These are phyloP conservation scores for Aythya baeri DNA, from an alignment of 2,113 vertebrate genomes.

Conservation along the genomic window DNA sequence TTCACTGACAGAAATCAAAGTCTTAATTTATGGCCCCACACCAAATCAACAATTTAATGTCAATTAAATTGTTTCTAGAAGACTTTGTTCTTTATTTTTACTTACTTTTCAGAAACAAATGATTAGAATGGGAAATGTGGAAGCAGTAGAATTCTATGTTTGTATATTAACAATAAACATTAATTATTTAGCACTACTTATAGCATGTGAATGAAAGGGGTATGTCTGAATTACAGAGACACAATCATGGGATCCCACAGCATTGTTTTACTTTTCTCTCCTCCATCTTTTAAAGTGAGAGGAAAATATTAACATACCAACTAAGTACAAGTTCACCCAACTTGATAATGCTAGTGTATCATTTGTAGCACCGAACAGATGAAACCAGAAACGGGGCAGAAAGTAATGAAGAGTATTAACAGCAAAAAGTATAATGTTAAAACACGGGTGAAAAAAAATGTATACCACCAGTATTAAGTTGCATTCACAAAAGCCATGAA, in stretches of 20 bases:
- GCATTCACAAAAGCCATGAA: accelerated
- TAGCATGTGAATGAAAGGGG: neutral
- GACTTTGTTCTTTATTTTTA: neutral
- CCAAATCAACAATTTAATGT: neutral
- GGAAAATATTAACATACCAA: neutral
- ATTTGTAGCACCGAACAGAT: neutral
- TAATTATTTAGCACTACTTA: neutral
- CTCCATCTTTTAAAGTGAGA: neutral
- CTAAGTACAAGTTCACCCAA: neutral
- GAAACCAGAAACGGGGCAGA: neutral
- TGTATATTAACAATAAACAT: neutral
- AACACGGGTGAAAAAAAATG: neutral
- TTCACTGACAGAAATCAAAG: neutral
- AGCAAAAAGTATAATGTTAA: neutral
- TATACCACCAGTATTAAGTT: neutral
- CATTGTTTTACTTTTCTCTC: neutral
- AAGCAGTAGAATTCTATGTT: neutral
- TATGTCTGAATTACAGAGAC: neutral
- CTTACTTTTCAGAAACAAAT: neutral
- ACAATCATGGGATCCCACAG: accelerated
- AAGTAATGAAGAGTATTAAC: neutral
- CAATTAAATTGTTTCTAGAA: neutral
- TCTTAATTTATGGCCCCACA: neutral
- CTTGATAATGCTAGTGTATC: neutral
- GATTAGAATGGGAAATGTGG: neutral